Conservation (phyloP, 1,140 invertebrate genomes). For the Adoxophyes honmai region DNA sequence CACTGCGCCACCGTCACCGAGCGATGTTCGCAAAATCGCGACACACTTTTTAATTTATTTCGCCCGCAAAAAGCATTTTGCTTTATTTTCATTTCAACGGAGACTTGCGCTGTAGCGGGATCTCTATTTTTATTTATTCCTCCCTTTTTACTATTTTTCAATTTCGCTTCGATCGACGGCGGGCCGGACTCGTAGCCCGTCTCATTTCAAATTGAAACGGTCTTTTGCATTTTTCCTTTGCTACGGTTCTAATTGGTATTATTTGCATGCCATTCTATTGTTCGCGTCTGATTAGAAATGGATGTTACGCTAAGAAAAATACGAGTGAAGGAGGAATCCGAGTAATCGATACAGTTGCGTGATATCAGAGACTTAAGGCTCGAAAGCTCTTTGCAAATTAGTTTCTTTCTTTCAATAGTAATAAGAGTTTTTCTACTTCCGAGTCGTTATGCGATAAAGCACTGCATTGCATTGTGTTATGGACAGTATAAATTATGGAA, state of each 20-base stretch:
- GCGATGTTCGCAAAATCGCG: conserved; percentile 63
- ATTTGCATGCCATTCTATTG: conserved; percentile 65
- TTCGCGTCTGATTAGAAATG: conserved; percentile 42
- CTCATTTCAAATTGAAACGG: conserved; percentile 75
- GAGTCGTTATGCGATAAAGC: conserved; percentile 7
- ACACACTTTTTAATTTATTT: conserved; percentile 76
- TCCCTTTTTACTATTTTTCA: conserved; percentile 64
- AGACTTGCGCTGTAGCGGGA: conserved; percentile 75
- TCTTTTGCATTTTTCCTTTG: conserved; percentile 64
- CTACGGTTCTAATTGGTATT: conserved; percentile 66
- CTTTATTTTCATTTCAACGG: conserved; percentile 76
- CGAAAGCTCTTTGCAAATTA: conserved; percentile 48
- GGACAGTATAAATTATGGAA: too few species aligned
- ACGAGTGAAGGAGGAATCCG: conserved; percentile 23
- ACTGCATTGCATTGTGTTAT: not conserved
- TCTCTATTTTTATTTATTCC: conserved; percentile 77
- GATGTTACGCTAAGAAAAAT: conserved; percentile 31
- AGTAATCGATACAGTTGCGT: conserved; percentile 42
- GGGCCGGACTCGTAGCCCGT: conserved; percentile 63
- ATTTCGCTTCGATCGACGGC: conserved; percentile 69
- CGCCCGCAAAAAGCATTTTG: conserved; percentile 73
- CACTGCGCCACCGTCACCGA: conserved; percentile 18
- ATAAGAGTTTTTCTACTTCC: conserved; percentile 14
- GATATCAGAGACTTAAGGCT: conserved; percentile 34
- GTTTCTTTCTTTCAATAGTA: conserved; percentile 30